Evolutionary conservation across 2,888 invertebrate genomes (phyloP), one percentile per base, ranked within the genome.

Genomic region (Drosophila ezoana): DNA sequence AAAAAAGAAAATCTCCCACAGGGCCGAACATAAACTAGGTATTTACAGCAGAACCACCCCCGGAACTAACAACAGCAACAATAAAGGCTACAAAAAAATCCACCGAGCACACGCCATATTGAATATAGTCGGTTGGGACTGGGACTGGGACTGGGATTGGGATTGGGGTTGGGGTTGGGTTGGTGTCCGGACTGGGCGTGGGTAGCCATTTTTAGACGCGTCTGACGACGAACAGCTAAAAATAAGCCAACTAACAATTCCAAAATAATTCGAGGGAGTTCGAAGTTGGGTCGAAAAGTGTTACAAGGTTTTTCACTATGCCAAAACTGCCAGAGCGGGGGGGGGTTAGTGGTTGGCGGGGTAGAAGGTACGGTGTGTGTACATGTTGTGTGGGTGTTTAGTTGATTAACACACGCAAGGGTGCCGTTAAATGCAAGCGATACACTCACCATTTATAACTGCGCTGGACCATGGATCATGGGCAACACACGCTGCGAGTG

Each of bases 301-400:
- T 76, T 81, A 87, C 87, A 88, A 83, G 89, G 83, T 72, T 87
- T 83, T 87, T 78, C 88, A 87, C 89, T 87, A 85, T 71, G 48
- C 68, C 67, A 54, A 72, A 86, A 70, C 38, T 47, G 65, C 33
- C 43, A 1, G 32, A 59, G 33, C 72, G 8, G 28, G 28, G 28
- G 8, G 28, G 28, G 28, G 28, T 8, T 28, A 28, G 2, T 8
- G 2, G 8, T 8, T 13, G 4, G 44, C 47, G 48, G 52, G 40
- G 52, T 9, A 18, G 20, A 28, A 8, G 5, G 28, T 32, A 18
- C 40, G 40, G 38, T 16, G 32, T 56, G 38, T 16, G 32, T 56
- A 23, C 33, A 48, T 45, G 28, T 37, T 70, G 68, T 69, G 74
- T 72, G 83, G 71, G 81, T 78, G 85, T 76, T 59, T 61, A 72